Evolutionary conservation across 2,113 vertebrate genomes (phyloP).

Genomic region (Pimephales promelas): DNA sequence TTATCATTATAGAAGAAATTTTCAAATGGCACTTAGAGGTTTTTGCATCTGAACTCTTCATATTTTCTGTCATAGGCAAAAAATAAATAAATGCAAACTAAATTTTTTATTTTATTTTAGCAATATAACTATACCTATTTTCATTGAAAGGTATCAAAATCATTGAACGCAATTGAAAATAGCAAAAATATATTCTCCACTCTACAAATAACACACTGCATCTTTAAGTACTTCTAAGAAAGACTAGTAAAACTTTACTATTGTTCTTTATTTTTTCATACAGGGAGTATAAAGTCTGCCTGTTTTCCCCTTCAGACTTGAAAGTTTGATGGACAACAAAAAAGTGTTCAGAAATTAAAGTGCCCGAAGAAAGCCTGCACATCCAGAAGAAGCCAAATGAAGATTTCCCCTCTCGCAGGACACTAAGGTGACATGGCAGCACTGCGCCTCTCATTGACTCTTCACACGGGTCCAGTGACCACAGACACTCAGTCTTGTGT

Average conservation of each 20-base stretch:
- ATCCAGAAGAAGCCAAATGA: constrained; percentile 77
- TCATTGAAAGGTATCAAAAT: too few relatives aligned
- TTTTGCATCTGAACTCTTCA: too few relatives aligned
- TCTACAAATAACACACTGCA: too few relatives aligned
- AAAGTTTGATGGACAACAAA: background rate
- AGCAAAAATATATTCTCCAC: too few relatives aligned
- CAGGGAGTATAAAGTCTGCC: background rate
- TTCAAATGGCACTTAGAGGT: too few relatives aligned
- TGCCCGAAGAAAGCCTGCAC: constrained; percentile 14
- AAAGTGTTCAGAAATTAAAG: constrained; percentile 31
- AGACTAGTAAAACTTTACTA: background rate
- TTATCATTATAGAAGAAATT: too few relatives aligned
- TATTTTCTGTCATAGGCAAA: background rate
- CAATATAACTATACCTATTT: too few relatives aligned
- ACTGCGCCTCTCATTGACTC: constrained; percentile 76
- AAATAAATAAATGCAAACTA: too few relatives aligned
- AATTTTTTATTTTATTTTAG: too few relatives aligned
- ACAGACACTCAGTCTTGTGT: constrained; percentile 77
- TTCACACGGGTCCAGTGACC: constrained; percentile 76
- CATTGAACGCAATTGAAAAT: too few relatives aligned
- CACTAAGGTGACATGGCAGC: constrained; percentile 75
- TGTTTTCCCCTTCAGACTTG: background rate
- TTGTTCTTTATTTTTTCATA: background rate
- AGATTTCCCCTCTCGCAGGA: constrained; percentile 82
- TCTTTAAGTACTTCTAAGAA: too few relatives aligned